Percentiles rank a stretch among this genome's conserved stretches.
Evolutionary conservation across 2,888 invertebrate genomes (phyloP).

Genomic region (Ophraella communa): DNA sequence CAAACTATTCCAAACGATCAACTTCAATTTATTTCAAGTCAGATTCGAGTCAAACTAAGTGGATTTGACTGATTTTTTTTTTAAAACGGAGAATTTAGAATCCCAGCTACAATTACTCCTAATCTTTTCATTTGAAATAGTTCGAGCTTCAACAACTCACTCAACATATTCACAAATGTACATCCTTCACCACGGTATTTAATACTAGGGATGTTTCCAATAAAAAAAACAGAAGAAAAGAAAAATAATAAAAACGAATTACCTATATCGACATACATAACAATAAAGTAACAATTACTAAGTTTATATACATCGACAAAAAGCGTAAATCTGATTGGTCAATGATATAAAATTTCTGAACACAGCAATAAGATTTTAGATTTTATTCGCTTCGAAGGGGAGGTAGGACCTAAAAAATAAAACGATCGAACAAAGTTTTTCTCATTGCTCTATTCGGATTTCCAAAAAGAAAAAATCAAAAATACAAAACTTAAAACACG

Average conservation of each 20-base stretch:
- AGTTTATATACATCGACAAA: conserved; percentile 61
- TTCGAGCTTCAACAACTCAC: conserved; percentile 46
- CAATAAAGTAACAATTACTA: conserved; percentile 60
- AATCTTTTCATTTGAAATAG: conserved; percentile 31
- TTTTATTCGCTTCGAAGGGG: too few relatives aligned
- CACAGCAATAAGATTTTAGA: conserved; percentile 32
- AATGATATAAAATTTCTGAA: conserved; percentile 59
- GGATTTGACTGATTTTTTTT: background rate
- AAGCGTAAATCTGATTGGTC: conserved; percentile 61
- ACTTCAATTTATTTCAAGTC: background rate
- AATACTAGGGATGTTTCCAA: conserved; percentile 57
- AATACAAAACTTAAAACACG: too few relatives aligned
- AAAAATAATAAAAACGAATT: conserved; percentile 51
- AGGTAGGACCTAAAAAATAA: too few relatives aligned
- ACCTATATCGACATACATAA: conserved; percentile 51
- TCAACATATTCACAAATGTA: conserved; percentile 60
- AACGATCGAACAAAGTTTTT: background rate
- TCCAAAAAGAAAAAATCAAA: conserved; percentile 1
- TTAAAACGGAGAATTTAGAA: too few relatives aligned
- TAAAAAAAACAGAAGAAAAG: too few relatives aligned
- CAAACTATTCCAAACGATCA: conserved; percentile 54
- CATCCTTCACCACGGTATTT: conserved; percentile 58
- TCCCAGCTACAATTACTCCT: too few relatives aligned
- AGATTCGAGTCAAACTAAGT: too few relatives aligned
- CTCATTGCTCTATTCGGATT: conserved; percentile 9